Base-by-base conservation (phyloP, 2,888 invertebrate species). In the Nymphalis polychloros region DNA sequence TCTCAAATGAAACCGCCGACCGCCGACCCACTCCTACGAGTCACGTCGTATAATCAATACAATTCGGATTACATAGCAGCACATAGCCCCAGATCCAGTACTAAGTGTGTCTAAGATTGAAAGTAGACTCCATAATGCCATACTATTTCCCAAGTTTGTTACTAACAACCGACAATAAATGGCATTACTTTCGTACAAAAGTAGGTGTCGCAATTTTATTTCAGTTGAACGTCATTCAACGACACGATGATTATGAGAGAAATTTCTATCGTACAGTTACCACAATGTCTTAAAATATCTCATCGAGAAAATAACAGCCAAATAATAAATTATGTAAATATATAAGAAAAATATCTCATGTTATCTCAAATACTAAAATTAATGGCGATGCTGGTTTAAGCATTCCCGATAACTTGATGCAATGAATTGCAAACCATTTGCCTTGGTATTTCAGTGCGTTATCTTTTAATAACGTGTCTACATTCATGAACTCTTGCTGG, bases 181-280 rank as follows among this genome's bases (percentile, higher is more conserved):
- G 77, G 77, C 76, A 80, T 84, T 78, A 80, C 85, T 85, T 86
- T 86, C 76, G 82, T 81, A 77, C 78, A 78, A 78, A 84, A 85
- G 80, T 83, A 78, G 80, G 81, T 81, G 76, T 79, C 78, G 83
- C 78, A 83, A 84, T 84, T 83, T 81, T 67, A 60, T 52, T 71
- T 64, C 68, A 68, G 62, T 53, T 57, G 55, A 35, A 19, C 8
- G n/a, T 48, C 20, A 41, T 41, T 64, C 35, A 49, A 61, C 50
- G 20, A 55, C 59, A 55, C 55, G 23, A 59, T 41, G 47, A 59
- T 68, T 55, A 55, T 41, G 47, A 57, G 41, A 68, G 68, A 70
- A 71, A 71, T 68, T 71, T 67, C 69, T 49, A 63, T 69, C 64
- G 41, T 59, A 53, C 50, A 65, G 67, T 55, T 47, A 64, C 67